Evolutionary conservation across 2,888 invertebrate genomes (phyloP).

Genomic region (Limenitis camilla): DNA sequence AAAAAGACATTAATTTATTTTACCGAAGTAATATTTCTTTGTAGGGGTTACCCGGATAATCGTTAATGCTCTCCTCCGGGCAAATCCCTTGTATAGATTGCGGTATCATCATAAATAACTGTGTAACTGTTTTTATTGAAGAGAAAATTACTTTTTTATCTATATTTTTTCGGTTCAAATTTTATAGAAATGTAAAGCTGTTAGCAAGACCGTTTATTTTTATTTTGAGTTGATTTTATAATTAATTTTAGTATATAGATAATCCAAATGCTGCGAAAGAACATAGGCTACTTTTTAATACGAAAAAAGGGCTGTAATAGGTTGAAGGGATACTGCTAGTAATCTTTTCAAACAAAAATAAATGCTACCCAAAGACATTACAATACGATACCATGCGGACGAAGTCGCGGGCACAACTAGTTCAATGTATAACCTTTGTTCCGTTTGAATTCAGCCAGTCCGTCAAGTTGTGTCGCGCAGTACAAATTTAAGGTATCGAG

Average conservation of each 20-base stretch:
- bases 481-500: no score
- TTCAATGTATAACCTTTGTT: conserved; percentile 34
- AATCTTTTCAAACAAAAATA: no score
- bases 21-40: conserved; percentile 69
- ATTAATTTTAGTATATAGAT: no score
- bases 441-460: background rate
- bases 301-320: no score
- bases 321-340: no score
- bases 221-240: no score
- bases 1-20: conserved; percentile 57
- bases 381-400: no score
- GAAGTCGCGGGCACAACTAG: no score
- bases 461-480: no score
- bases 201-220: conserved; percentile 47
- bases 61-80: conserved; percentile 66
- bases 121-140: conserved; percentile 70
- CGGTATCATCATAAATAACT: conserved; percentile 72
- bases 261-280: no score
- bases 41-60: conserved; percentile 59
- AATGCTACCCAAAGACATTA: no score
- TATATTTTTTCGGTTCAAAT: conserved; percentile 34
- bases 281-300: no score
- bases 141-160: conserved; percentile 33
- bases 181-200: conserved; percentile 64
- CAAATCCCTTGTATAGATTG: conserved; percentile 70